Evolutionary conservation across 2,888 invertebrate genomes (phyloP), one percentile per base, ranked within the genome.

Genomic region (Acleris literana): DNA sequence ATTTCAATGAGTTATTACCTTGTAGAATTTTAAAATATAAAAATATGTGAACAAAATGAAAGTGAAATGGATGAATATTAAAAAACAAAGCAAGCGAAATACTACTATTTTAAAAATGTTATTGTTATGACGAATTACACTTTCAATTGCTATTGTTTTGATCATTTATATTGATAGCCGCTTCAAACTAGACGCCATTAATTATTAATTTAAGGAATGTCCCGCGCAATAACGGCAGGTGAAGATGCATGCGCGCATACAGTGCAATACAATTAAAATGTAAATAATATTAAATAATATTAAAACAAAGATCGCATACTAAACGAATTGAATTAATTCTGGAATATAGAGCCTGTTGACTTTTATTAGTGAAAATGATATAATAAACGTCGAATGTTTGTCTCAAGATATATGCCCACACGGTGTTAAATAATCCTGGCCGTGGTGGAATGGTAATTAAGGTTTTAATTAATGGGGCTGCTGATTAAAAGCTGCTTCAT

Each of bases 141-240:
- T 57, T 53, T 25, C 20, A 11, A 57, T 25, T 48, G 44, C 5
- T 17, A 17, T 29, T 61, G 16, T 46, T 29, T 39, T 56, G n/a
- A 39, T 56, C 22, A 63, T 49, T 49, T 49, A 2, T 49, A 49
- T 49, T 49, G 49, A 49, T 20, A 17, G 17, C 17, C 1, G 48
- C 48, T 48, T 48, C 48, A 7, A 18, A 49, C 49, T 9, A 11
- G 49, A 49, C 16, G 46, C 46, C 43, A 55, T 43, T 48, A 49
- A 54, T 52, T 57, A 52, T 46, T 52, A 13, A 33, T 48, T 5
- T 33, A 18, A 55, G 61, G 52, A 52, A 66, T 60, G 55, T 52
- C 20, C 43, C 6, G 22, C 48, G 54, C 48, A 64, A 52, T 17
- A 64, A 20, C 59, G 29, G 54, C 64, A 64, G 64, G 64, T 64